These are phyloP conservation scores for Phymorhynchus buccinoides DNA, from an alignment of 1,140 invertebrate genomes.

Conservation along the genomic window DNA sequence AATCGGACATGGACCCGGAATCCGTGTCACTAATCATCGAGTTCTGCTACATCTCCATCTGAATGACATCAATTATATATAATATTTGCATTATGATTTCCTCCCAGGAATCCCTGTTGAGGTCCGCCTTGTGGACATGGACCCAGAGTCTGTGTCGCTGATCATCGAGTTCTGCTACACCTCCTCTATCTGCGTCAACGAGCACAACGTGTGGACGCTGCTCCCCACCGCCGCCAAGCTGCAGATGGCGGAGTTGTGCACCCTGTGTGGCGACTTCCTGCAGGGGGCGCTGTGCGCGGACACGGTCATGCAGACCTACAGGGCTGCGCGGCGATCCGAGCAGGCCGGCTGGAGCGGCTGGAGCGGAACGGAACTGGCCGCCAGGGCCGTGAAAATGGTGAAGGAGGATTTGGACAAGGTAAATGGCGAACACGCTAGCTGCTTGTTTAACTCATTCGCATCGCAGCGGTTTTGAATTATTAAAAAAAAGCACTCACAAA, in stretches of 20 bases:
- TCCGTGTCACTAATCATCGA: conserved; percentile 56
- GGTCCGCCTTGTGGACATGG: conserved; percentile 47
- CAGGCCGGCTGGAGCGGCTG: too few species aligned
- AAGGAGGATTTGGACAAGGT: conserved; percentile 59
- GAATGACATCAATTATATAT: too few species aligned
- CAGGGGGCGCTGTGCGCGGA: conserved; percentile 46
- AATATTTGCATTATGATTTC: neutral
- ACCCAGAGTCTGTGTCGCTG: conserved; percentile 46
- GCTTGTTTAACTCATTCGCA: too few species aligned
- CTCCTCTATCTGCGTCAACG: conserved; percentile 55
- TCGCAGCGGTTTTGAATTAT: too few species aligned
- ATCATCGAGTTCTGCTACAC: conserved; percentile 65
- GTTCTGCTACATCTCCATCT: conserved; percentile 64
- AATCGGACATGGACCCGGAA: too few species aligned
- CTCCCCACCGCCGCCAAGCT: conserved; percentile 51
- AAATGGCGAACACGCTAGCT: too few species aligned
- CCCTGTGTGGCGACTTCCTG: conserved; percentile 58
- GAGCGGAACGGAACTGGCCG: conserved; percentile 41
- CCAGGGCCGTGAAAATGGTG: conserved; percentile 39
- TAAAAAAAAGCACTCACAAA: too few species aligned
- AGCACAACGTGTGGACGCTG: conserved; percentile 57
- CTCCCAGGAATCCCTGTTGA: conserved; percentile 37
- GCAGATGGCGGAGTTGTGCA: conserved; percentile 55
- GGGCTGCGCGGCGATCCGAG: conserved; percentile 44
- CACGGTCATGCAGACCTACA: conserved; percentile 51